Evolutionary conservation across 2,888 invertebrate species (phyloP).

Genomic region (Zaprionus bogoriensis): DNA sequence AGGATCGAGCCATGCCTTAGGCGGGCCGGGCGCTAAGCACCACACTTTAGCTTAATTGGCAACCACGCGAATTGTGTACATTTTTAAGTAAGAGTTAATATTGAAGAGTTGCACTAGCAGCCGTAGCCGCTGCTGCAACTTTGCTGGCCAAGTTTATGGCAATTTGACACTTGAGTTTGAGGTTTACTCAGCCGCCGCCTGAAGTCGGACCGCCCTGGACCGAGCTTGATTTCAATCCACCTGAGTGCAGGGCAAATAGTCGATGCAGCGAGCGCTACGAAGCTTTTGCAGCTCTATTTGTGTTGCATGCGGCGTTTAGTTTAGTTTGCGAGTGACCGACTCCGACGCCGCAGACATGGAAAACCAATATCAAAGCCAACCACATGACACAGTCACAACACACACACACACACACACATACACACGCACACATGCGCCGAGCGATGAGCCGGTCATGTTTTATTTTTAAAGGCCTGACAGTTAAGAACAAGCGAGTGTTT

Average conservation of each 20-base stretch:
- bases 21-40: conserved; percentile 47
- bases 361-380: conserved; percentile 58
- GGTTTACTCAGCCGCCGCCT: conserved; percentile 19
- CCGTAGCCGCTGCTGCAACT: conserved; percentile 11
- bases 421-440: too few relatives aligned
- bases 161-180: conserved; percentile 66
- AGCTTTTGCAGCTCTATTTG: conserved; percentile 31
- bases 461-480: background rate
- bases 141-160: conserved; percentile 27
- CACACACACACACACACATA: background rate
- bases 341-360: conserved; percentile 44
- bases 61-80: conserved; percentile 65
- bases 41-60: conserved; percentile 74
- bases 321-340: conserved; percentile 17
- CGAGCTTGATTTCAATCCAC: conserved; percentile 33
- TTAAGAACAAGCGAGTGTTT: background rate
- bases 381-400: conserved; percentile 39
- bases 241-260: conserved; percentile 50
- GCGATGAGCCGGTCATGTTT: background rate
- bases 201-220: background rate
- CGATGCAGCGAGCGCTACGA: background rate
- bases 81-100: conserved; percentile 75
- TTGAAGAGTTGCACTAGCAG: conserved; percentile 43
- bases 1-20: conserved; percentile 12
- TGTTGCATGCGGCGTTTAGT: conserved; percentile 15